Evolutionary conservation across 2,113 vertebrate genomes (phyloP).

Genomic region (Percina caprodes): DNA sequence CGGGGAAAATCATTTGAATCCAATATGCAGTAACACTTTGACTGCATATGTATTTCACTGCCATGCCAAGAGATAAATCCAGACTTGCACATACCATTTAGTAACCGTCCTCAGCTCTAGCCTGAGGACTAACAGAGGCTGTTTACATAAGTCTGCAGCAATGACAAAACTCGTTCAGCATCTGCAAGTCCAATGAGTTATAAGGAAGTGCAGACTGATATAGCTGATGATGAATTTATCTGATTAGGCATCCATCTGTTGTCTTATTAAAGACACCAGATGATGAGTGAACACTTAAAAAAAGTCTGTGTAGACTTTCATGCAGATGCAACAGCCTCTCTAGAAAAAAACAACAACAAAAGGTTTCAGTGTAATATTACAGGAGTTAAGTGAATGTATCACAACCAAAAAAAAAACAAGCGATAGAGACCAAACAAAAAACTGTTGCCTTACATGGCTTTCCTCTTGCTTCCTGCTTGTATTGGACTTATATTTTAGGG

Average conservation of each 20-base stretch:
- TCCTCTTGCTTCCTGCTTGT: constrained; percentile 50
- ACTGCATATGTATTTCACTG: constrained; percentile 19
- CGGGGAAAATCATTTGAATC: constrained; percentile 15
- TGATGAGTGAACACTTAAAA: constrained; percentile 26
- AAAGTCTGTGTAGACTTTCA: constrained; percentile 43
- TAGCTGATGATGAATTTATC: constrained; percentile 53
- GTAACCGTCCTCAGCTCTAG: constrained; percentile 7
- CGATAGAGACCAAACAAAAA: constrained; percentile 32
- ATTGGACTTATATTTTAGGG: constrained; percentile 60
- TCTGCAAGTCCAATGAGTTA: constrained; percentile 45
- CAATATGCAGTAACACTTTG: constrained; percentile 25
- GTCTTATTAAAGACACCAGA: constrained; percentile 52
- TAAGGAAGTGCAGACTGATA: constrained; percentile 50
- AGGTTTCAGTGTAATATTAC: constrained; percentile 4
- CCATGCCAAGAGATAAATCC: constrained; percentile 23
- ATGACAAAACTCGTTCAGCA: constrained; percentile 36
- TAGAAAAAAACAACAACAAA: constrained; percentile 28
- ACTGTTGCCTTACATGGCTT: constrained; percentile 62
- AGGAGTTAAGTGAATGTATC: constrained; percentile 23
- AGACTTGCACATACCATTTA: constrained; percentile 28
- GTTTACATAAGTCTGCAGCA: constrained; percentile 48
- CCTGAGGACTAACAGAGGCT: constrained; percentile 35
- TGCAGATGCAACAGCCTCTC: constrained; percentile 18
- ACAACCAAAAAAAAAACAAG: background rate
- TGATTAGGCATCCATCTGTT: no score